Percentiles rank a stretch among this genome's conserved stretches.
phyloP scores from a whole-genome alignment of 2,888 invertebrate species.

The Cremastinae sp. region DNA sequence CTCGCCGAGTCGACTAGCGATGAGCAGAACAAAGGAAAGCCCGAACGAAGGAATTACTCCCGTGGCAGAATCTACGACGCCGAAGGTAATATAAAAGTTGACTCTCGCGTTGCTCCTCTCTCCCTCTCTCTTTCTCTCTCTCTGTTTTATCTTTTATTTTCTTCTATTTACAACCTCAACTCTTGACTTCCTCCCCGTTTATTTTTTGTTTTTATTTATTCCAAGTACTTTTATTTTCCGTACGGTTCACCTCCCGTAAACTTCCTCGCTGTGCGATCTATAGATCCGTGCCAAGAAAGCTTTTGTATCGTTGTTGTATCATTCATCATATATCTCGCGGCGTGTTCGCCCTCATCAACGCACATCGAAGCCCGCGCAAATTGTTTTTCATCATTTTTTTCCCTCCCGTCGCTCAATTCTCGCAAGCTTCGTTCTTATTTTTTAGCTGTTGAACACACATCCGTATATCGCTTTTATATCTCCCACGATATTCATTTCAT shows the following conservation, averaged over 20 bases:
- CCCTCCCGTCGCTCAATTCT: not conserved
- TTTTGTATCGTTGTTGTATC: constrained; percentile 46
- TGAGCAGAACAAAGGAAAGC: constrained; percentile 80
- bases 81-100: constrained; percentile 79
- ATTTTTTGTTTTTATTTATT: constrained; percentile 41
- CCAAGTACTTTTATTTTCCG: constrained; percentile 52
- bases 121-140: constrained; percentile 13
- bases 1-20: constrained; percentile 81
- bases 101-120: constrained; percentile 30
- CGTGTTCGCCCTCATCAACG: constrained; percentile 22
- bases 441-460: too few relatives aligned
- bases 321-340: constrained; percentile 23
- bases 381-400: not conserved
- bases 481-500: too few relatives aligned
- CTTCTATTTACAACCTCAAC: too few relatives aligned
- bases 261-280: constrained; percentile 55
- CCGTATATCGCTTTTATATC: too few relatives aligned
- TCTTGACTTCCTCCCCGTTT: constrained; percentile 24
- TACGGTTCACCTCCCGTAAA: too few relatives aligned
- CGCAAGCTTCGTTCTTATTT: constrained; percentile 22
- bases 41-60: constrained; percentile 77
- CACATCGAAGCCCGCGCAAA: constrained; percentile 15
- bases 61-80: constrained; percentile 80
- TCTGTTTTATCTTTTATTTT: too few relatives aligned
- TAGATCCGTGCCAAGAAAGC: constrained; percentile 45